Conservation (phyloP, 2,888 invertebrate species). For the Oligia latruncula region DNA sequence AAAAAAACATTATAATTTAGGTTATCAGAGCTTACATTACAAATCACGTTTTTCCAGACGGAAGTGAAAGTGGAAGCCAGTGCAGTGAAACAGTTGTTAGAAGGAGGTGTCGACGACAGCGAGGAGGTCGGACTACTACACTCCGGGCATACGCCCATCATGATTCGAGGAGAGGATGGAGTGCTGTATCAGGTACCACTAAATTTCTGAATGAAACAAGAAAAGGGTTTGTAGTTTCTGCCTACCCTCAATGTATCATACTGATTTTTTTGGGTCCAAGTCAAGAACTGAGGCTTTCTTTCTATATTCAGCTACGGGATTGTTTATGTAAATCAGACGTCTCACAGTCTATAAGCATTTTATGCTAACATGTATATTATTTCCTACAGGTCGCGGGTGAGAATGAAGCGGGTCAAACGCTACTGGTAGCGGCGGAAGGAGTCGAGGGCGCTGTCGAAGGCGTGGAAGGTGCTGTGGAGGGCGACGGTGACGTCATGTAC, state of each 20-base stretch:
- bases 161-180: slow-evolving; percentile 96
- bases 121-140: slow-evolving; percentile 83
- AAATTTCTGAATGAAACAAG: neutral
- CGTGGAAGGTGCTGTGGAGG: slow-evolving; percentile 93
- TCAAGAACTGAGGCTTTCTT: neutral
- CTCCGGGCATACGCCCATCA: slow-evolving; percentile 91
- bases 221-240: neutral
- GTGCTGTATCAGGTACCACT: slow-evolving; percentile 93
- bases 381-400: slow-evolving; percentile 92
- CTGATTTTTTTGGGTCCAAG: neutral
- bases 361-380: neutral
- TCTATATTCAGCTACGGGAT: no score
- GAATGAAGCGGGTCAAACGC: slow-evolving; percentile 84
- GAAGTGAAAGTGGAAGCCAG: slow-evolving; percentile 89
- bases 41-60: slow-evolving; percentile 68
- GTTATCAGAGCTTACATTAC: neutral
- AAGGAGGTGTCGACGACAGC: slow-evolving; percentile 84
- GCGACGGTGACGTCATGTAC: slow-evolving; percentile 92
- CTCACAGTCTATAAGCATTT: neutral
- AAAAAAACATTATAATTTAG: neutral
- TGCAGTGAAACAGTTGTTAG: slow-evolving; percentile 90
- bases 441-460: slow-evolving; percentile 92
- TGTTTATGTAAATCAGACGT: neutral
- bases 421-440: slow-evolving; percentile 92
- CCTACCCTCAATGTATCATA: neutral